Evolutionary conservation across 2,888 invertebrate species (phyloP).

Genomic region (Bimastos eiseni): DNA sequence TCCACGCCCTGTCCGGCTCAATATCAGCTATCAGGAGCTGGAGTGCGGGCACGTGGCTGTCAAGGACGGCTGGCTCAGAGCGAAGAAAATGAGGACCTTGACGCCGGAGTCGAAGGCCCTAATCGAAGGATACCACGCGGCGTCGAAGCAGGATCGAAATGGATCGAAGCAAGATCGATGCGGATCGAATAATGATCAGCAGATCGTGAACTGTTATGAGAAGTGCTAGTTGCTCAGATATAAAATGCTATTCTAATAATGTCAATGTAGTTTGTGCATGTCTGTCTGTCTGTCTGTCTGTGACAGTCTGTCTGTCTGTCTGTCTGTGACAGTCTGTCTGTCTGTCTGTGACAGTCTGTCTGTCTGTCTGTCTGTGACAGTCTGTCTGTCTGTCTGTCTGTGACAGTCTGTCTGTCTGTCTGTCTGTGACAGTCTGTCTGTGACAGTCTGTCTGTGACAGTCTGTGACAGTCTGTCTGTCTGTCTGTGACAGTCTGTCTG

Average conservation of each 20-base stretch:
- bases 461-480: no score
- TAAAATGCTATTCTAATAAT: neutral
- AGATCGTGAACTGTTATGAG: neutral
- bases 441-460: neutral
- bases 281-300: no score
- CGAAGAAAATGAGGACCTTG: constrained; percentile 13
- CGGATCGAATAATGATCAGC: neutral
- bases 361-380: neutral
- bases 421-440: no score
- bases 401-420: no score
- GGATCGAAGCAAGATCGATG: neutral
- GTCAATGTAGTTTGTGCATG: neutral
- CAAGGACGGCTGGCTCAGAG: constrained; percentile 13
- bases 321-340: no score
- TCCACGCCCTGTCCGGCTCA: neutral
- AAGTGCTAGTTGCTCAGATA: neutral
- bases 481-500: neutral
- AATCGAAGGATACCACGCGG: neutral
- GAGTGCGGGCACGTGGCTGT: neutral
- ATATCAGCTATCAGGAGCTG: neutral
- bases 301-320: no score
- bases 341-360: neutral
- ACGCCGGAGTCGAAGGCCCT: neutral
- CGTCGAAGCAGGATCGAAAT: neutral
- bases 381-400: no score